Evolutionary conservation across 2,888 invertebrate species (phyloP).

Genomic region (Troides helena): DNA sequence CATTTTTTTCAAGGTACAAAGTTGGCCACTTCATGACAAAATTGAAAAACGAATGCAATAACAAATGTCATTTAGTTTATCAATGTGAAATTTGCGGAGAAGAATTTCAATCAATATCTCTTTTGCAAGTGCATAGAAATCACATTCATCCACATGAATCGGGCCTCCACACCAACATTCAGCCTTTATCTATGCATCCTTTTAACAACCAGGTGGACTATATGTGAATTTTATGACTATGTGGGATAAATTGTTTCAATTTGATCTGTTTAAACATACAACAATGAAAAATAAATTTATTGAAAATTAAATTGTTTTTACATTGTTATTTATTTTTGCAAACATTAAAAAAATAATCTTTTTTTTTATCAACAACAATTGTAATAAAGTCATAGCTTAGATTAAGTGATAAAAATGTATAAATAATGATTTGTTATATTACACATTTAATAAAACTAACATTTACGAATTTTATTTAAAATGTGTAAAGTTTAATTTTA

Average conservation of each 20-base stretch:
- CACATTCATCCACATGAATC: slow-evolving; percentile 58
- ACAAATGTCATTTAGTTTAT: slow-evolving; percentile 52
- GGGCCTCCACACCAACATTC: slow-evolving; percentile 28
- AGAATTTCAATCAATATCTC: slow-evolving; percentile 52
- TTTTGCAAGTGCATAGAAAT: slow-evolving; percentile 59
- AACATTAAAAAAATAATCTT: not conserved
- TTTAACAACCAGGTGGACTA: not conserved
- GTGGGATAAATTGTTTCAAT: not conserved
- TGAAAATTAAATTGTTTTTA: not conserved
- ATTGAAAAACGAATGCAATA: slow-evolving; percentile 44
- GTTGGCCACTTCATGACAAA: slow-evolving; percentile 66
- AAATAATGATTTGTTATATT: too few species aligned
- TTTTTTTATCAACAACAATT: not conserved
- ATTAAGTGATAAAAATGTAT: not conserved
- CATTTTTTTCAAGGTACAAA: slow-evolving; percentile 58
- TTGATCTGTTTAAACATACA: not conserved
- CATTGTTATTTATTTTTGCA: not conserved
- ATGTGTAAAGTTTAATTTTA: too few species aligned
- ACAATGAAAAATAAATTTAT: not conserved
- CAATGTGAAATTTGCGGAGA: slow-evolving; percentile 71
- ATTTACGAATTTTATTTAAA: too few species aligned
- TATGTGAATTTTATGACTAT: slow-evolving; percentile 32
- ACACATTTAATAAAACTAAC: too few species aligned
- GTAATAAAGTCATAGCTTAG: not conserved
- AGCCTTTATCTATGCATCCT: not conserved